Percentiles rank a stretch among this genome's conserved stretches.
phyloP scores from a whole-genome alignment of 2,888 invertebrate genomes.

The Bibio marci region DNA sequence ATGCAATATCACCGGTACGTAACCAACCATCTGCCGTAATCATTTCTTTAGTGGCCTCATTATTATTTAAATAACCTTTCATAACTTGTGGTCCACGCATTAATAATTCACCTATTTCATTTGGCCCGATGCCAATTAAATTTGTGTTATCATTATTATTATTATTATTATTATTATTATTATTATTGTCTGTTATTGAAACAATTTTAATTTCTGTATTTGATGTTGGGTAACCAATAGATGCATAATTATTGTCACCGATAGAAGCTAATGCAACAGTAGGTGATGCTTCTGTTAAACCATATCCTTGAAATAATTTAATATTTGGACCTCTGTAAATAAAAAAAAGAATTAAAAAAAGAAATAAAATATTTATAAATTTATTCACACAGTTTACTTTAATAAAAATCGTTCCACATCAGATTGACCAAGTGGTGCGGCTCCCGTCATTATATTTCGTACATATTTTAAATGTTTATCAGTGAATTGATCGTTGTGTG shows the following conservation, averaged over 20 bases:
- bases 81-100: constrained; percentile 57
- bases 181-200: too few species aligned
- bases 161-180: too few species aligned
- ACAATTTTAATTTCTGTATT: constrained; percentile 43
- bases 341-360: too few species aligned
- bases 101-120: constrained; percentile 42
- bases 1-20: constrained; percentile 42
- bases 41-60: constrained; percentile 42
- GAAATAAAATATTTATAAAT: too few species aligned
- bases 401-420: constrained; percentile 22
- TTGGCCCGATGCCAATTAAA: constrained; percentile 23
- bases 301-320: constrained; percentile 35
- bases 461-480: constrained; percentile 15
- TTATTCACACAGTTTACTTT: constrained; percentile 23
- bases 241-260: constrained; percentile 1
- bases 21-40: constrained; percentile 50
- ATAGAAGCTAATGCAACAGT: constrained; percentile 23
- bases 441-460: constrained; percentile 21
- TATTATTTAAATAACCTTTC: constrained; percentile 52
- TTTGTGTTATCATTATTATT: constrained; percentile 23
- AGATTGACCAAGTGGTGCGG: constrained; percentile 23
- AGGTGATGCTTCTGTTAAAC: constrained; percentile 47
- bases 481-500: constrained; percentile 35
- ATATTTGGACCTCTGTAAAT: constrained; percentile 15
- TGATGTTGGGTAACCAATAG: constrained; percentile 35